A percentile compares a stretch with the other conserved stretches of the same genome.
These are phyloP conservation scores for Leucoma salicis DNA, from an alignment of 2,888 invertebrate genomes.

Conservation along the genomic window DNA sequence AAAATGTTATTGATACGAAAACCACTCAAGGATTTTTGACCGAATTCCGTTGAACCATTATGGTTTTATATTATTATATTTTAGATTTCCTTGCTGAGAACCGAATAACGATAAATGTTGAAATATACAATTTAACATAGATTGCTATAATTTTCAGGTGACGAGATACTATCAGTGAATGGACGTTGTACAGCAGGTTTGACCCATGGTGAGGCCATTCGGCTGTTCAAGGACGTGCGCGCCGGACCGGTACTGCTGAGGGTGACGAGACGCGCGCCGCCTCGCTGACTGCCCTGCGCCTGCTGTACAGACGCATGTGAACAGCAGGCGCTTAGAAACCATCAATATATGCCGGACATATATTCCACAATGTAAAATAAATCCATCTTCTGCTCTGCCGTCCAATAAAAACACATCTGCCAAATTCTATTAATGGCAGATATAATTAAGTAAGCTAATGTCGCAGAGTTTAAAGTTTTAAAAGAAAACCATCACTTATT, in stretches of 20 bases:
- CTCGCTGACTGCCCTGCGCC: conserved; percentile 80
- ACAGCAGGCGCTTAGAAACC: conserved; percentile 62
- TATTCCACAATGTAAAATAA: conserved; percentile 58
- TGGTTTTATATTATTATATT: too few species aligned
- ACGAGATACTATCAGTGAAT: conserved; percentile 91
- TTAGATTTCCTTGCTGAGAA: too few species aligned
- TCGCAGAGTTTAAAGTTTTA: too few species aligned
- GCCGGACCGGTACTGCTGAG: conserved; percentile 88
- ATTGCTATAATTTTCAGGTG: conserved; percentile 83
- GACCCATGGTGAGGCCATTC: conserved; percentile 90
- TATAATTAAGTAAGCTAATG: neutral
- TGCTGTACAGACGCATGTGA: conserved; percentile 57
- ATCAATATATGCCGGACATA: conserved; percentile 31
- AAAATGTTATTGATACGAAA: too few species aligned
- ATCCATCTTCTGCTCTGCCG: too few species aligned
- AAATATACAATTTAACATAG: too few species aligned
- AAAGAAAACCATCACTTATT: too few species aligned
- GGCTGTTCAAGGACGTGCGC: conserved; percentile 90
- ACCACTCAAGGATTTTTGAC: too few species aligned
- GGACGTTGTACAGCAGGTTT: conserved; percentile 89
- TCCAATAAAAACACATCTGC: too few species aligned
- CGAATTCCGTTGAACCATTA: too few species aligned
- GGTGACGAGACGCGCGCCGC: conserved; percentile 82
- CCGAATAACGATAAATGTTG: too few species aligned
- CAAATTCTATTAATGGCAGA: too few species aligned